Evolutionary conservation across 2,113 vertebrate genomes (phyloP), one percentile per base, ranked within the genome.

Genomic region (Brachionichthys hirsutus): DNA sequence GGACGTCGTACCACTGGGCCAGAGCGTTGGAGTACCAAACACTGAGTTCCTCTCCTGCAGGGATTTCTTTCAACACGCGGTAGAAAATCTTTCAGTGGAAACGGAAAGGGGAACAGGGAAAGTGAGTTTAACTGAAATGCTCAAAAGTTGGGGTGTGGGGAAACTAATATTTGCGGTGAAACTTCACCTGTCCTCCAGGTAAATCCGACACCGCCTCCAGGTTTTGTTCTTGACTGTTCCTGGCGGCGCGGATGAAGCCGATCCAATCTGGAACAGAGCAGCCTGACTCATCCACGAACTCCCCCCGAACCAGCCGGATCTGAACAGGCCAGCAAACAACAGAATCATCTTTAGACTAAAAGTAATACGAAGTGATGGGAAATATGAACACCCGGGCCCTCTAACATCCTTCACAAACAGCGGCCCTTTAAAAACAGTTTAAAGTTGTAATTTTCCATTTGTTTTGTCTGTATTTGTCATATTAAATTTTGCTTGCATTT

Each of bases 1-100:
- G 94, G 43, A 98, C 94, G 85, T 98, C 94, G 52, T 95, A 96
- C 94, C 95, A 98, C 83, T 98, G 96, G 1, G 97, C 96, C 87
- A 99, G 76, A 13, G 93, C 74, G 82, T 92, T 95, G 66, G 95
- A 98, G 78, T 98, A 99, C 97, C 97, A 99, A 30, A 95, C 96
- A 2, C 92, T 93, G 72, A 99, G 89, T 78, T 98, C 97, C 74
- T 99, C 97, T 81, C 96, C 97, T 1, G 93, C 90, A 41, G 95
- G 94, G 67, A 99, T 93, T 41, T 98, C 95, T 84, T 94, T 87
- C 51, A 98, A 73, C 0, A 94, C 94, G 36, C 94, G 88, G 78
- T 98, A 99, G 87, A 96, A 98, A 66, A 99, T 95, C 97, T 99
- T 6, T 0, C 50, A 44, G 20, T 44, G 34, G 3, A 16, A 15